These are phyloP conservation scores for Sternotherus odoratus DNA, from an alignment of 2,797 vertebrate species.

Conservation along the genomic window DNA sequence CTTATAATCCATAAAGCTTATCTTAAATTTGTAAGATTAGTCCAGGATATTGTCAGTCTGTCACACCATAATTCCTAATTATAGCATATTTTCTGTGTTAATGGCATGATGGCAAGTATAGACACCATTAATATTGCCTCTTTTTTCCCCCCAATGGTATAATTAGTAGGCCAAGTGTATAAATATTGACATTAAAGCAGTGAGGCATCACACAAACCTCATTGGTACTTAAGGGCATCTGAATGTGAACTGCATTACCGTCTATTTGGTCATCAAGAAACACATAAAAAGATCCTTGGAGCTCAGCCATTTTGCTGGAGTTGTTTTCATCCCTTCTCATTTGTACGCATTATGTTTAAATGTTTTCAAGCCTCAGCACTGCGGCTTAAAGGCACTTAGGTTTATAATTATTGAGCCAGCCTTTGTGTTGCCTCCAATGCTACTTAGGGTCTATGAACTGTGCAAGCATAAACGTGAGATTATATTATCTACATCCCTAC, in stretches of 20 bases:
- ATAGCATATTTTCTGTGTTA: conserved; percentile 45
- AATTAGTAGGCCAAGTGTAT: conserved; percentile 75
- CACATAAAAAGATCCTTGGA: conserved; percentile 62
- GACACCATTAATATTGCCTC: conserved; percentile 57
- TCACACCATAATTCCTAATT: conserved; percentile 22
- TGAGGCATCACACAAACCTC: conserved; percentile 62
- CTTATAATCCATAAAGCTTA: neutral
- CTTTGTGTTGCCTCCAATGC: conserved; percentile 48
- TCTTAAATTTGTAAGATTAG: neutral
- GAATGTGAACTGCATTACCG: conserved; percentile 70
- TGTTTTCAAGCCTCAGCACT: conserved; percentile 43
- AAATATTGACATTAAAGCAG: conserved; percentile 76
- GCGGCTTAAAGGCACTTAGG: conserved; percentile 36
- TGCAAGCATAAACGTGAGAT: conserved; percentile 57
- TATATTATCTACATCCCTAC: conserved; percentile 50
- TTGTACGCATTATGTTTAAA: conserved; percentile 50
- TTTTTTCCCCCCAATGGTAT: conserved; percentile 52
- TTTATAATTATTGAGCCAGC: conserved; percentile 61
- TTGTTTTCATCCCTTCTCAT: conserved; percentile 70
- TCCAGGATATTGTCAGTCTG: neutral
- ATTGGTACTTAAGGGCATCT: conserved; percentile 66
- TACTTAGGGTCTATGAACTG: conserved; percentile 50
- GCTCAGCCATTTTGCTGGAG: conserved; percentile 63
- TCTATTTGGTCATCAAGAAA: conserved; percentile 73
- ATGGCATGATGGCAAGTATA: conserved; percentile 57